Conservation (phyloP, 2,797 vertebrate genomes). For the Ambastaia sidthimunki region DNA sequence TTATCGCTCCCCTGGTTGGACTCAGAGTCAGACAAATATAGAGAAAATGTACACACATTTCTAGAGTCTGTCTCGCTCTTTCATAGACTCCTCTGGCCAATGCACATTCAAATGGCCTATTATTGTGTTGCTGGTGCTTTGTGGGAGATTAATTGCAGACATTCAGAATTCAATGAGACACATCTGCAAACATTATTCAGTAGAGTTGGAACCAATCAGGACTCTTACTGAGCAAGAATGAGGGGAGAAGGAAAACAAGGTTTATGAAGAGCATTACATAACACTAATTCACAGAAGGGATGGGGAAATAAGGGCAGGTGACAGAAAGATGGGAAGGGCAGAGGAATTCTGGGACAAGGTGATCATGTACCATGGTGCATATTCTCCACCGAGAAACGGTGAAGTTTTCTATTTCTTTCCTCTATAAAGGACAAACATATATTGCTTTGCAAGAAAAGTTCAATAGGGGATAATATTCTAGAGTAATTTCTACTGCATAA, state of each 20-base stretch:
- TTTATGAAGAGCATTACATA: slow-evolving; percentile 22
- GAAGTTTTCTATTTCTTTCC: slow-evolving; percentile 6
- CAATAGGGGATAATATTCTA: neutral
- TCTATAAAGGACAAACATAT: slow-evolving; percentile 20
- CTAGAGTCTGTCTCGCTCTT: slow-evolving; percentile 15
- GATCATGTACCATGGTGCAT: slow-evolving; percentile 44
- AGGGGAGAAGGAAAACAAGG: slow-evolving; percentile 13
- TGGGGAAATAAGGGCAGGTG: neutral
- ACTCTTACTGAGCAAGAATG: slow-evolving; percentile 22
- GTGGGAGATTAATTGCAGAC: slow-evolving; percentile 42
- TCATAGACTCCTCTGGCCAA: slow-evolving; percentile 31
- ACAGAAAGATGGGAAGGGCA: neutral
- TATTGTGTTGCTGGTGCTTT: slow-evolving; percentile 42
- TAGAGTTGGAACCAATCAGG: slow-evolving; percentile 15
- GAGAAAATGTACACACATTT: slow-evolving; percentile 14
- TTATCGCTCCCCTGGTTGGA: slow-evolving; percentile 30
- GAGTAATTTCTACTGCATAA: slow-evolving; percentile 12
- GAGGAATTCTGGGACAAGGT: slow-evolving; percentile 54
- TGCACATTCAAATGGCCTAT: slow-evolving; percentile 35
- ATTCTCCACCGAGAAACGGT: neutral
- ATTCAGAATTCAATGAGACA: slow-evolving; percentile 49
- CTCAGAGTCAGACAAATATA: slow-evolving; percentile 31
- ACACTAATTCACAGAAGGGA: neutral
- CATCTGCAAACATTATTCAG: slow-evolving; percentile 37
- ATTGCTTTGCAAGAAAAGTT: neutral